Base-by-base conservation (phyloP, 2,888 invertebrate genomes). In the Nipponacmea schrenckii region DNA sequence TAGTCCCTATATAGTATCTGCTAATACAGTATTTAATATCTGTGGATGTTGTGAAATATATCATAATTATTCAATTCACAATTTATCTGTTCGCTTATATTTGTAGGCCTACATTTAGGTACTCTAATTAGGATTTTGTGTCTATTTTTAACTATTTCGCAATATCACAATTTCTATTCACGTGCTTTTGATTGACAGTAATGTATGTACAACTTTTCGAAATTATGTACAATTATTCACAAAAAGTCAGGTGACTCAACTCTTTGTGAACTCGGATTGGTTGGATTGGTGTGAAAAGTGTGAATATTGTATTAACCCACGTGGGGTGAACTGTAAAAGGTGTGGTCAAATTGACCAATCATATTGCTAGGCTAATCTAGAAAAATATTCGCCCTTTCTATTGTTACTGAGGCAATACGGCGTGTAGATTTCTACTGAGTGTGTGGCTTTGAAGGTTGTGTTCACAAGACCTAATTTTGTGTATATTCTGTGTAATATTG, bases 221-320 rank as follows among this genome's bases (percentile, higher is more conserved):
- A 39, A 5, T 39, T 39, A 39, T 39, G 39, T 10, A 39, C 39
- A 39, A 39, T 63, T 63, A 65, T 45, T 26, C n/a, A 14, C 39
- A 17, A 24, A n/a, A 66, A 64, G 69, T 50, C 66, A 67, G 50
- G 64, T 67, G 27, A 66, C 70, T 70, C 68, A 62, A 64, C 69
- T 44, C 72, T 62, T 69, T 56, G 5, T 12, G 48, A 5, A 12
- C 27, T 63, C 44, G 46, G 46, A 78, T 78, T 78, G 78, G 78
- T 27, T 64, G 14, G 62, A 14, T 3, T 31, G 27, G 64, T 46
- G 45, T 62, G 45, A 50, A 64, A 66, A 74, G 69, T 75, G 82
- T 79, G 75, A 81, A 82, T 82, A 81, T 67, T 70, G 78, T 80
- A 81, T 79, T 75, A 83, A 77, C 80, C 82, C 85, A 86, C 87